Evolutionary conservation across 2,113 vertebrate species (phyloP), one percentile per base, ranked within the genome.

Genomic region (Alethe castanea): DNA sequence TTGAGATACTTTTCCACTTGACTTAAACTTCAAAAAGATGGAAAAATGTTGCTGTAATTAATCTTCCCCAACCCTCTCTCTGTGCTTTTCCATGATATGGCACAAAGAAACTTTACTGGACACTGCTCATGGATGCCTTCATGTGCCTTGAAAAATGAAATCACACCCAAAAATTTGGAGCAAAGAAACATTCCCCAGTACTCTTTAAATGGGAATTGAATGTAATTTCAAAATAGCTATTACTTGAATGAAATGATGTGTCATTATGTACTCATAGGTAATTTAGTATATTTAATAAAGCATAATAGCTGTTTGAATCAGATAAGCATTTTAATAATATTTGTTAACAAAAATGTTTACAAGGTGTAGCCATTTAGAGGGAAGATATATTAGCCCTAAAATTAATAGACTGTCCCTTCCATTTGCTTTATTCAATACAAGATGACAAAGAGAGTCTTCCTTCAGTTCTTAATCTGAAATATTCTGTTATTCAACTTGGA

Each of bases 381-480:
- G 82, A 88, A 94, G 85, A 86, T 47, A 36, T 48, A 74, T 90
- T 90, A 78, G 24, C n/a, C 71, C 62, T 86, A 45, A 90, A 92
- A 94, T 65, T 81, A 81, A 81, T n/a, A 90, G 62, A 35, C n/a
- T 77, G 67, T 48, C n/a, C 40, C 28, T 88, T 86, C n/a, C 45
- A 28, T 82, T 94, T 54, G 42, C 56, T 92, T 92, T 78, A 67
- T 86, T 96, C 70, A 92, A 67, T 47, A 38, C 38, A 48, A 86
- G 67, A 78, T 91, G 87, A 95, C 85, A 95, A 87, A 88, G 81
- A 76, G 69, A 95, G 67, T 35, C 74, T 78, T 80, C 28, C 9
- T 85, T 95, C 45, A 45, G 76, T 88, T 95, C 82, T 93, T 95
- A 95, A 95, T 90, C 83, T 96, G 83, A 88, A 95, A 84, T 66